Evolutionary conservation across 2,797 vertebrate species (phyloP).

Genomic region (Crenuchus spilurus): DNA sequence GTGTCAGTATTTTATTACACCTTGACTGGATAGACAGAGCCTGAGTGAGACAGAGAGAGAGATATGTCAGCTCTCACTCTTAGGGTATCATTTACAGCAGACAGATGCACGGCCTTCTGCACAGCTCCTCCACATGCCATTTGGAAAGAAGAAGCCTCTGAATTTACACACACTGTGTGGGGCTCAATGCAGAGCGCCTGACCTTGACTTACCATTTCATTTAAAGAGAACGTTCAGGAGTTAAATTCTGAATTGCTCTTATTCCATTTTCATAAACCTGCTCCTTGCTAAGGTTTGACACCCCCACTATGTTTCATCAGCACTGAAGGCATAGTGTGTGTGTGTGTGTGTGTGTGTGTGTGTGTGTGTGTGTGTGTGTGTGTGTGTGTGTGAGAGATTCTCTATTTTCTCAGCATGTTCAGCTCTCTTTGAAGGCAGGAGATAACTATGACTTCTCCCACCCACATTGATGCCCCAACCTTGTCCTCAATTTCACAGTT

Average conservation of each 20-base stretch:
- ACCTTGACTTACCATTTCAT: conserved; percentile 12
- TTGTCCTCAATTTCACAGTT: not conserved
- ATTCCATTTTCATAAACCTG: not conserved
- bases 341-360: not conserved
- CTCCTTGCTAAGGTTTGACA: conserved; percentile 8
- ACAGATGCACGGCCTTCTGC: conserved; percentile 47
- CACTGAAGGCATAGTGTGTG: not conserved
- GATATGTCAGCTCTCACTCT: conserved; percentile 8
- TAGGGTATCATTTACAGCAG: conserved; percentile 49
- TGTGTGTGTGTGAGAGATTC: not conserved
- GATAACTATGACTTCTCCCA: not conserved
- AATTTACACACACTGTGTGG: conserved; percentile 4
- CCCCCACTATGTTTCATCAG: not conserved
- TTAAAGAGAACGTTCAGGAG: not conserved
- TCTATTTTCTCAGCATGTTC: conserved; percentile 8
- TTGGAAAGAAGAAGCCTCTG: conserved; percentile 32
- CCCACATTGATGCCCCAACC: not conserved
- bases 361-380: not conserved
- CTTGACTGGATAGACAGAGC: no score
- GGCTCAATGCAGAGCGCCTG: not conserved
- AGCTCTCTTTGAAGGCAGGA: not conserved
- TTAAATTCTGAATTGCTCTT: not conserved
- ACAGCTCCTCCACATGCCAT: conserved; percentile 17
- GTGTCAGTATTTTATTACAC: no score
- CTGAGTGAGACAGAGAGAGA: not conserved